Percentiles rank a stretch among this genome's conserved stretches.
phyloP scores from a whole-genome alignment of 2,797 vertebrate species.

The Astyanax mexicanus region DNA sequence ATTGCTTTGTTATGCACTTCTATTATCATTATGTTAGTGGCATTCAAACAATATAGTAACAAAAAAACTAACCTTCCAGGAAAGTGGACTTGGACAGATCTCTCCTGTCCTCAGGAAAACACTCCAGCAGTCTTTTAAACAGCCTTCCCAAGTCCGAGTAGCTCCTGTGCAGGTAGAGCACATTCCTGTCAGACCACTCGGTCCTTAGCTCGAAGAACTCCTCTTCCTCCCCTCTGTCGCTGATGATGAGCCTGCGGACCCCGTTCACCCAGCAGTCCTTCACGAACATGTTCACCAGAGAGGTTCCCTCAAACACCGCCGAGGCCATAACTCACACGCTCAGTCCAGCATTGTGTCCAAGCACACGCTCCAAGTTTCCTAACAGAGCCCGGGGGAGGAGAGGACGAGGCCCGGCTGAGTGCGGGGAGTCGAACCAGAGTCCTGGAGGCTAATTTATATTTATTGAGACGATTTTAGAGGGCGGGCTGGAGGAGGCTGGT shows the following conservation, averaged over 20 bases:
- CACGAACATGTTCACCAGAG: constrained; percentile 97
- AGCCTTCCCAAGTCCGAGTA: constrained; percentile 90
- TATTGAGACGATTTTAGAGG: too few species aligned
- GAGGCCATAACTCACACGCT: constrained; percentile 85
- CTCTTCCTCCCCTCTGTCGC: constrained; percentile 90
- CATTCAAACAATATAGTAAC: too few species aligned
- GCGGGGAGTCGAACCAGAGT: too few species aligned
- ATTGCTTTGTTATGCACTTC: too few species aligned
- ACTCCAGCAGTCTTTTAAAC: constrained; percentile 87
- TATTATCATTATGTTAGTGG: too few species aligned
- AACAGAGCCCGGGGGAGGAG: too few species aligned
- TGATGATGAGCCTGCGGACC: constrained; percentile 91
- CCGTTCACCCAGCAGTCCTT: constrained; percentile 98
- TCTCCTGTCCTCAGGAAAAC: constrained; percentile 90
- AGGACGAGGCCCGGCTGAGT: too few species aligned
- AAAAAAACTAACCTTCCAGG: constrained; percentile 88
- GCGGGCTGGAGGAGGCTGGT: not conserved
- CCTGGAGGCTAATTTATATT: too few species aligned
- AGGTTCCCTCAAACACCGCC: constrained; percentile 96
- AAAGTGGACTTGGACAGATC: constrained; percentile 86
- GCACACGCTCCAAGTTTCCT: constrained; percentile 27
- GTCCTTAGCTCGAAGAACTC: constrained; percentile 97
- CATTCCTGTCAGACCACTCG: constrained; percentile 97
- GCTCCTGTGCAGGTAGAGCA: constrained; percentile 93
- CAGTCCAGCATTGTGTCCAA: constrained; percentile 71